phyloP scores from a whole-genome alignment of 1,140 invertebrate genomes.

The Pemphigus obesinymphae region DNA sequence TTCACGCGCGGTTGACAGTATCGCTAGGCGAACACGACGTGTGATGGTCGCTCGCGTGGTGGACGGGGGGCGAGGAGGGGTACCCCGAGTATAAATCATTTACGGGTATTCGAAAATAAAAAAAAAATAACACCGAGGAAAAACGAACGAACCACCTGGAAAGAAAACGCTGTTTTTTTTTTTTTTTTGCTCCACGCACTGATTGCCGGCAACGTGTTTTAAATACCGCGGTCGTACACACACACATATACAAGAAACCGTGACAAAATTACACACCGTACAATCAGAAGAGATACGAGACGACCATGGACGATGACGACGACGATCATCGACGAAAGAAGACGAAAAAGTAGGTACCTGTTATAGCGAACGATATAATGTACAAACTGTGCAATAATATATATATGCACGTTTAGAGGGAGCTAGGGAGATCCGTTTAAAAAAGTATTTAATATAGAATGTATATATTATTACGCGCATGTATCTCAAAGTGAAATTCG shows the following conservation, averaged over 20 bases:
- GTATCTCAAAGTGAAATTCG: not conserved
- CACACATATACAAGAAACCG: not conserved
- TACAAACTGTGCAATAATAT: not conserved
- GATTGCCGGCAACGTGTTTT: constrained; percentile 36
- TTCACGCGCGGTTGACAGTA: constrained; percentile 21
- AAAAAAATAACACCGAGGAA: not conserved
- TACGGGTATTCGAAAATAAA: not conserved
- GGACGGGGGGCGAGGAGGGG: not conserved
- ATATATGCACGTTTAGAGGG: not conserved
- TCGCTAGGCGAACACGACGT: not conserved
- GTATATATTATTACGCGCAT: not conserved
- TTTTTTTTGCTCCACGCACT: constrained; percentile 23
- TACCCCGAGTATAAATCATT: not conserved
- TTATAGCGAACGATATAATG: not conserved
- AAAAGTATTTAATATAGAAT: not conserved
- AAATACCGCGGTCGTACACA: constrained; percentile 8
- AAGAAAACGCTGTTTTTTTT: constrained; percentile 12
- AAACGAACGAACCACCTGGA: not conserved
- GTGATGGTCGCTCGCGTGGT: not conserved
- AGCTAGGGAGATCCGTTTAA: not conserved
- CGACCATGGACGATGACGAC: not conserved
- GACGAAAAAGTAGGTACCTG: not conserved
- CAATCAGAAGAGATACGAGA: not conserved
- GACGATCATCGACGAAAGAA: not conserved
- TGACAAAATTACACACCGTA: constrained; percentile 19